Percentiles rank a stretch among this genome's conserved stretches.
phyloP scores from a whole-genome alignment of 1,140 invertebrate genomes.

The Drosophila parabipectinata region DNA sequence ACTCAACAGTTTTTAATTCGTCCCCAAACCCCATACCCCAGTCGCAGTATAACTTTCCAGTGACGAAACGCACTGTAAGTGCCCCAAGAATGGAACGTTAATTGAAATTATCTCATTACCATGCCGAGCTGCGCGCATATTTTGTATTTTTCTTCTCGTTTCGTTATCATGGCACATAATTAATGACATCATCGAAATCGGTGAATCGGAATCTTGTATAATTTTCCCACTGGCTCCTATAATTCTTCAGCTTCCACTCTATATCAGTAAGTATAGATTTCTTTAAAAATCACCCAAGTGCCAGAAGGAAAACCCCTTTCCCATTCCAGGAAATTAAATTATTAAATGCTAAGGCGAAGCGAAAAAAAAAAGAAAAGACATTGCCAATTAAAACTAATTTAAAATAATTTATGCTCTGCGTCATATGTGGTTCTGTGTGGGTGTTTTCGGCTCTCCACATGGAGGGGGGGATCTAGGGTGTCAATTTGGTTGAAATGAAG shows the following conservation, averaged over 20 bases:
- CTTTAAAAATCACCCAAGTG: not conserved
- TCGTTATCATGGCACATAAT: conserved; percentile 29
- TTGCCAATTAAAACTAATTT: conserved; percentile 81
- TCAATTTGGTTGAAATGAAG: conserved; percentile 17
- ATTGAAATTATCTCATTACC: conserved; percentile 40
- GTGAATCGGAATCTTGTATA: conserved; percentile 12
- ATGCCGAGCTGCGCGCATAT: conserved; percentile 9
- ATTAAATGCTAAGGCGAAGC: conserved; percentile 57
- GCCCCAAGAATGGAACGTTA: conserved; percentile 14
- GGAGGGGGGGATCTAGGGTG: conserved; percentile 12
- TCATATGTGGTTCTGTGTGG: conserved; percentile 52
- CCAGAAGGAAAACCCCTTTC: conserved; percentile 1
- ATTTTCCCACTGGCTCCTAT: conserved; percentile 1
- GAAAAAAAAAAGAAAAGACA: conserved; percentile 29
- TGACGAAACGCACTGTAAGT: conserved; percentile 12
- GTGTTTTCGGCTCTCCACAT: conserved; percentile 17
- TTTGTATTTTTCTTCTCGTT: conserved; percentile 6
- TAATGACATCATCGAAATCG: conserved; percentile 34
- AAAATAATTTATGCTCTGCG: conserved; percentile 78
- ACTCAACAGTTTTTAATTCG: not conserved
- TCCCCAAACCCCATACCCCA: not conserved
- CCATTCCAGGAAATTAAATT: conserved; percentile 43
- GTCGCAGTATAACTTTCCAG: not conserved
- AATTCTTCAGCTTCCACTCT: not conserved
- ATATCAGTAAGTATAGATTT: not conserved